Evolutionary conservation across 2,113 vertebrate species (phyloP), one percentile per base, ranked within the genome.

Genomic region (Leptobrachium ailaonicum): DNA sequence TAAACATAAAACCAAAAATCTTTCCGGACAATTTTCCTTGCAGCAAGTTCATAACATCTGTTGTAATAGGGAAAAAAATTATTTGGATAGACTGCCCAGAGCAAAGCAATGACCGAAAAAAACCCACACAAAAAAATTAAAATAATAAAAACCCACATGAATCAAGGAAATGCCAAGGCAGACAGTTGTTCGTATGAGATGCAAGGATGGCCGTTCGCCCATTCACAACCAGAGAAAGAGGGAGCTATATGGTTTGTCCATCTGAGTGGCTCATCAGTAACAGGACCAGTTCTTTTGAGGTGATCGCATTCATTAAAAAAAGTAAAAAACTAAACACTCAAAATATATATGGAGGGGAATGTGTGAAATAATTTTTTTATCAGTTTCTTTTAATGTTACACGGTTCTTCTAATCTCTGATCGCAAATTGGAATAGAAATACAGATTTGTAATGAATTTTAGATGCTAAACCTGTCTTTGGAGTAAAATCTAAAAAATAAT

Each of bases 1-100:
- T 73, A 83, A 73, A 83, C 76, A 69, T 63, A 43, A 6, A 43
- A 14, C 69, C 14, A 70, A 82, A 86, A 85, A 82, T 82, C 77
- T 2, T 82, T 58, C 42, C 82, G 47, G 72, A 42, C 85, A 40
- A 53, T 73, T 9, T 82, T 13, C 60, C 3, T 40, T 71, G 58
- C 82, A 1, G 83, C 68, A n/a, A 83, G 14, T n/a, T 63, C 3
- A 32, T 74, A 83, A 13, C 82, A 82, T 70, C 63, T 73, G 74
- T 45, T 79, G 66, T 20, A 71, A 84, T 32, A 32, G 20, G 20
- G 43, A 4, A 73, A 69, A 84, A 83, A 82, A 77, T 67, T 76
- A 53, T 67, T 77, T 53, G 76, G 81, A 80, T 4, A 69, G 58
- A 63, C 54, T 80, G 45, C 85, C 62, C 72, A 41, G 3, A 85